Evolutionary conservation across 2,113 vertebrate species (phyloP).

Genomic region (Peromyscus californicus): DNA sequence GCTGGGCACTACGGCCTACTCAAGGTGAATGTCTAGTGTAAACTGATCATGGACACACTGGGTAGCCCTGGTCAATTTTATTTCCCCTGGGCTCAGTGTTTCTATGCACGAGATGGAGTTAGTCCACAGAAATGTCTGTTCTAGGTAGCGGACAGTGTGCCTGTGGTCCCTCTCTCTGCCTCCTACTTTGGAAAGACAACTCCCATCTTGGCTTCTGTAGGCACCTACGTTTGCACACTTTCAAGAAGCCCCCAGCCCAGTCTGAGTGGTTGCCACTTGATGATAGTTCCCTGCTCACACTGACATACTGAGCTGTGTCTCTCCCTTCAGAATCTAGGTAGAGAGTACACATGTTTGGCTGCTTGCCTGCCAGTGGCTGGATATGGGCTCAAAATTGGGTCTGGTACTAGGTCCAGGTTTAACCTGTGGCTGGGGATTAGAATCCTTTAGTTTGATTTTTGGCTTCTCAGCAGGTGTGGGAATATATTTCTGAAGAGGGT

Average conservation of each 20-base stretch:
- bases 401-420: neutral
- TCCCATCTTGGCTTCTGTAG: neutral
- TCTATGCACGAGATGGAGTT: no score
- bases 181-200: neutral
- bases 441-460: neutral
- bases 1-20: neutral
- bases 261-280: neutral
- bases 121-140: neutral
- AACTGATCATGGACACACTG: no score
- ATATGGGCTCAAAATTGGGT: neutral
- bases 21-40: neutral
- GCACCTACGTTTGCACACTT: neutral
- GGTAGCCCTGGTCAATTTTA: neutral
- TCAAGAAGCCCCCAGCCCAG: neutral
- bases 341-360: neutral
- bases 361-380: neutral
- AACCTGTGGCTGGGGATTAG: neutral
- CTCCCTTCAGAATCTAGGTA: neutral
- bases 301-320: neutral
- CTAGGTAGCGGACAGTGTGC: neutral
- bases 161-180: neutral
- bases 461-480: neutral
- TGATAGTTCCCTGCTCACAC: neutral
- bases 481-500: neutral
- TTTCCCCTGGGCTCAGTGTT: no score